Evolutionary conservation across 1,140 invertebrate genomes (phyloP), one percentile per base, ranked within the genome.

Genomic region (Calliphora vicina): DNA sequence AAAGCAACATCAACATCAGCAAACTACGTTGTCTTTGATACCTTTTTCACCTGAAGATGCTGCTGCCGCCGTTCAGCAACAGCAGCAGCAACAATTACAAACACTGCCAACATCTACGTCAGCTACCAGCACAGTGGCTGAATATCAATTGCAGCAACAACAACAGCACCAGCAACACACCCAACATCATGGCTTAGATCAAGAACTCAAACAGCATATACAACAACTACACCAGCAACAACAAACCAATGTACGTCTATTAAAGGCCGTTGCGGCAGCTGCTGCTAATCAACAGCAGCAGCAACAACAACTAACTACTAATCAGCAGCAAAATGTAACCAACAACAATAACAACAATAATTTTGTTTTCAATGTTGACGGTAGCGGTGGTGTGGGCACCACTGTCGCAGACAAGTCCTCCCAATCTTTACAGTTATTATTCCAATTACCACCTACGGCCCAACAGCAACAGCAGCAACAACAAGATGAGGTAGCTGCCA

Each of bases 151-250:
- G 72, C 82, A 85, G 17, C 84, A 84, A 45, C 84, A 84, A 27
- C 86, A 84, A 35, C 84, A 87, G 67, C 84, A 86, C 82, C 83
- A 86, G 84, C 88, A 88, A 8, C 81, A 82, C 29, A 57, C 80
- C 5, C 67, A 61, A 45, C 80, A 84, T 73, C 71, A 57, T 25
- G 83, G 81, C 23, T 27, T 84, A 20, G 81, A 91, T 88, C 91
- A 87, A 42, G 91, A 92, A 80, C 89, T 92, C 45, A 90, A 91
- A 43, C 92, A 91, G 83, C 91, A 89, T 74, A 76, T 90, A 43
- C 90, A 91, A 73, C 91, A 92, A 76, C 91, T 92, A 85, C 90
- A 91, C 83, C 91, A 88, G 83, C 91, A 91, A 45, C 88, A 87
- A 83, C 87, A 89, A 74, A 85, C 87, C 20, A 90, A 87, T 84